Conservation (phyloP, 2,888 invertebrate species). For the Nebria salina region DNA sequence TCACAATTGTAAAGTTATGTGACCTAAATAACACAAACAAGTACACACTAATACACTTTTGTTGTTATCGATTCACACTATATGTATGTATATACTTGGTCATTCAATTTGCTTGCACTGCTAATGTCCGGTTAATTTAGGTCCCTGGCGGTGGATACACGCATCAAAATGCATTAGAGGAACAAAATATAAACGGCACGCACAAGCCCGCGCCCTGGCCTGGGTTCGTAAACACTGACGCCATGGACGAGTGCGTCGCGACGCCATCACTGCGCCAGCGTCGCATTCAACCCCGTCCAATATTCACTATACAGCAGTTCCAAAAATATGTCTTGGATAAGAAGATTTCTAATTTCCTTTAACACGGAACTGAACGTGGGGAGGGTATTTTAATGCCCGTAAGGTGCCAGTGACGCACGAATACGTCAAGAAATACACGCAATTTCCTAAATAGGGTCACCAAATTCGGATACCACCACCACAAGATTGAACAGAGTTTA, state of each 20-base stretch:
- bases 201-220: slow-evolving; percentile 13
- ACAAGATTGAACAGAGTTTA: no score
- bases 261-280: slow-evolving; percentile 23
- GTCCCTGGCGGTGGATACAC: slow-evolving; percentile 23
- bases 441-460: no score
- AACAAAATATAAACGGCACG: slow-evolving; percentile 5
- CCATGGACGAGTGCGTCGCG: slow-evolving; percentile 26
- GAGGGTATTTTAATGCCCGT: no score
- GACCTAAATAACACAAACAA: not conserved
- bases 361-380: not conserved
- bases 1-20: not conserved
- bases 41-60: slow-evolving; percentile 1
- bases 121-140: slow-evolving; percentile 7
- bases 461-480: no score
- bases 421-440: no score
- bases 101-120: not conserved
- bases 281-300: slow-evolving; percentile 5
- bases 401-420: no score
- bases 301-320: slow-evolving; percentile 13
- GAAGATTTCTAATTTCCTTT: not conserved
- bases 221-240: slow-evolving; percentile 39
- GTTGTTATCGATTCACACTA: slow-evolving; percentile 1
- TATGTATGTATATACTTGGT: not conserved
- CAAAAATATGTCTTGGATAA: slow-evolving; percentile 13
- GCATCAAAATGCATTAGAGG: slow-evolving; percentile 41